Conservation (phyloP, 2,113 vertebrate species). For the Rhegmatorhina hoffmannsi region DNA sequence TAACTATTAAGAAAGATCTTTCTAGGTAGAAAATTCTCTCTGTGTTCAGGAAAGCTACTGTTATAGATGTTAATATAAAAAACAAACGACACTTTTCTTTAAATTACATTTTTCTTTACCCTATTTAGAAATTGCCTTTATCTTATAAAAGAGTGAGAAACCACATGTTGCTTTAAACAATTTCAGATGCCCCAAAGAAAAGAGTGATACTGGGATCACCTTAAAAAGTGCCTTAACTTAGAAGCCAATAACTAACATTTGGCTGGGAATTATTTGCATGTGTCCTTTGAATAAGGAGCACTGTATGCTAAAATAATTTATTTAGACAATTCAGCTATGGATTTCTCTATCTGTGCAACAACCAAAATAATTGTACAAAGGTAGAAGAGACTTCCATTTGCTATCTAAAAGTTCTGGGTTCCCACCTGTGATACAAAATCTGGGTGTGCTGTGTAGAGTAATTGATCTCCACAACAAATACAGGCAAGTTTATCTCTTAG, state of each 20-base stretch:
- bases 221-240: not conserved
- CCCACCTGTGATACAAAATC: not conserved
- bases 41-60: not conserved
- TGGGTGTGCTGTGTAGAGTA: not conserved
- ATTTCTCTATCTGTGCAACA: not conserved
- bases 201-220: not conserved
- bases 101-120: not conserved
- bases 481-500: not conserved
- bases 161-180: not conserved
- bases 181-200: slow-evolving; percentile 15
- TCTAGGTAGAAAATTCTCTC: not conserved
- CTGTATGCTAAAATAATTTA: slow-evolving; percentile 13
- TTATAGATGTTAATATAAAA: not conserved
- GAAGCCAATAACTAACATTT: not conserved
- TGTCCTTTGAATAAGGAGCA: not conserved
- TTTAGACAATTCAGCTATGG: not conserved
- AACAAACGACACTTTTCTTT: not conserved
- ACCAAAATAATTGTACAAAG: not conserved
- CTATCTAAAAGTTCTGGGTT: not conserved
- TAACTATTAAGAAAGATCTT: not conserved
- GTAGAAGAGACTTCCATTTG: not conserved
- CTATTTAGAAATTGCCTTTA: not conserved
- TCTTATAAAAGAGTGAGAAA: not conserved
- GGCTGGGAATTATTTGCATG: slow-evolving; percentile 11
- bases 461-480: not conserved